Conservation (phyloP, 2,888 invertebrate genomes). For the Arrhopalites spinosus region DNA sequence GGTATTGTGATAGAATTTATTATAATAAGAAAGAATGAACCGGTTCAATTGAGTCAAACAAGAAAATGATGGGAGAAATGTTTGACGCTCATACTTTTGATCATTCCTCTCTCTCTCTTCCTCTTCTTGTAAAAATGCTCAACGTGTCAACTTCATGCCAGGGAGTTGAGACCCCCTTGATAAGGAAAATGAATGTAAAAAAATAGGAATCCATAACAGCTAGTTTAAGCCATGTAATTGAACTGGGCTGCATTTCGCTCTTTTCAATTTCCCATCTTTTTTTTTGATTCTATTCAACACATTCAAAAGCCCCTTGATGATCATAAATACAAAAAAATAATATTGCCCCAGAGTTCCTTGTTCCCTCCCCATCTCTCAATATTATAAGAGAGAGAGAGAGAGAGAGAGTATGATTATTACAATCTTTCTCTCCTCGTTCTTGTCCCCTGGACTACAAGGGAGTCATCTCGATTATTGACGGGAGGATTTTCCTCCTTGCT, state of each 20-base stretch:
- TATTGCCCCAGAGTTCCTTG: background rate
- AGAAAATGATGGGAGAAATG: background rate
- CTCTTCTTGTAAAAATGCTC: slow-evolving; percentile 13
- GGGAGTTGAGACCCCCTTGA: slow-evolving; percentile 39
- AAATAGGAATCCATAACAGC: slow-evolving; percentile 22
- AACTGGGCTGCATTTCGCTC: slow-evolving; percentile 28
- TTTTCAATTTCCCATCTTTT: slow-evolving; percentile 24
- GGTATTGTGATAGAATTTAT: background rate
- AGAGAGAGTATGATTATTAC: no score
- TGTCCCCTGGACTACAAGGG: background rate
- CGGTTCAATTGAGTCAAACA: slow-evolving; percentile 1
- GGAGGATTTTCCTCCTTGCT: slow-evolving; percentile 17
- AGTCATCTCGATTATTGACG: slow-evolving; percentile 7
- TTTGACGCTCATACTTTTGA: slow-evolving; percentile 7
- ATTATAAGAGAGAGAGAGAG: no score
- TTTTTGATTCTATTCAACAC: slow-evolving; percentile 7
- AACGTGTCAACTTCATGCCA: slow-evolving; percentile 32
- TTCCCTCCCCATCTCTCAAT: background rate
- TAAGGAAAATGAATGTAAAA: slow-evolving; percentile 27
- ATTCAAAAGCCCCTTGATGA: background rate
- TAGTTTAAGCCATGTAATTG: slow-evolving; percentile 30
- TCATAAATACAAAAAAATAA: background rate
- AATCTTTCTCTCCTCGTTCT: background rate
- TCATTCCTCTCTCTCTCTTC: background rate
- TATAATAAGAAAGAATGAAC: background rate